These are phyloP conservation scores for Coelopa pilipes DNA, from an alignment of 2,888 invertebrate genomes.

Conservation along the genomic window DNA sequence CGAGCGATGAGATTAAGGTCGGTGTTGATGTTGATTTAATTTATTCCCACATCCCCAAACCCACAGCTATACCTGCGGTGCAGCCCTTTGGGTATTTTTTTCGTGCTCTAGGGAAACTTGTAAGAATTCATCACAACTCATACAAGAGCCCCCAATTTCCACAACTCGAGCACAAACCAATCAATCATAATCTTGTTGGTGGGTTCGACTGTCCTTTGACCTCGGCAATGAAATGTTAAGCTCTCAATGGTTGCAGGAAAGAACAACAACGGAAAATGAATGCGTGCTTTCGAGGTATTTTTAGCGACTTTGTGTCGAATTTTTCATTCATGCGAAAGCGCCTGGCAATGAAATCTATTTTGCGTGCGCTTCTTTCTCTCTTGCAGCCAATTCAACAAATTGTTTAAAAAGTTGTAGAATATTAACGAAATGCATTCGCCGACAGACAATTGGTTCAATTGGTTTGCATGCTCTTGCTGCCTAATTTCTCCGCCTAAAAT, in stretches of 20 bases:
- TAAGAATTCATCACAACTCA: too few species aligned
- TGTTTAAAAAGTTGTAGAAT: neutral
- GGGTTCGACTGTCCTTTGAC: too few species aligned
- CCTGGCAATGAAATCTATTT: slow-evolving; percentile 12
- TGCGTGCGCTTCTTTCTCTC: neutral
- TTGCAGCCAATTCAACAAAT: neutral
- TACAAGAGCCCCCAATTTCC: too few species aligned
- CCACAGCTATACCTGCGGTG: too few species aligned
- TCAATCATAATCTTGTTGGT: too few species aligned
- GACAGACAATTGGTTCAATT: neutral
- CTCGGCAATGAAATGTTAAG: too few species aligned
- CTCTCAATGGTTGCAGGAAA: too few species aligned
- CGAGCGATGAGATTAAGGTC: slow-evolving; percentile 82
- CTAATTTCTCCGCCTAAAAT: slow-evolving; percentile 12
- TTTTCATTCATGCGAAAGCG: neutral
- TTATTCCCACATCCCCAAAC: too few species aligned
- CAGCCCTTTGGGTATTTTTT: too few species aligned
- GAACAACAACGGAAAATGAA: neutral
- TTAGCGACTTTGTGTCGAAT: neutral
- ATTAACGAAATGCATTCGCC: neutral
- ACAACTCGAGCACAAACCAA: too few species aligned
- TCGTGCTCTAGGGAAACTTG: too few species aligned
- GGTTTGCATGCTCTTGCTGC: neutral
- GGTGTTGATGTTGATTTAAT: neutral
- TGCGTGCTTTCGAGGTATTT: neutral